Percentiles rank a stretch among this genome's conserved stretches.
Evolutionary conservation across 2,888 invertebrate species (phyloP).

Genomic region (Orchesellides sinensis): DNA sequence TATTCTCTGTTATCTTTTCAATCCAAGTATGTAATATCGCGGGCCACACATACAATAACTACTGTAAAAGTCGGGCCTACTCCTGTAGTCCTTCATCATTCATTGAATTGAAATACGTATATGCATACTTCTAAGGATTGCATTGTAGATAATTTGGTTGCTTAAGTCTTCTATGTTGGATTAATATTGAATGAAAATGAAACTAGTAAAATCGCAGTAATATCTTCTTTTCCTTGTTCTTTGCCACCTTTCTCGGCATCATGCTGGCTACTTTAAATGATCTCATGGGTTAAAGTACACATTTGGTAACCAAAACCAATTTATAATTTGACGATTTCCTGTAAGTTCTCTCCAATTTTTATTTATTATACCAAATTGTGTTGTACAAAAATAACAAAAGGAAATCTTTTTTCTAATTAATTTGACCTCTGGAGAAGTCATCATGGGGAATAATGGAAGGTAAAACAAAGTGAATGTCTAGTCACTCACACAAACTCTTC

Average conservation of each 20-base stretch:
- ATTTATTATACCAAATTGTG: slow-evolving; percentile 67
- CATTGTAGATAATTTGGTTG: slow-evolving; percentile 15
- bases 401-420: slow-evolving; percentile 75
- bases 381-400: slow-evolving; percentile 71
- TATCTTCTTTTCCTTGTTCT: slow-evolving; percentile 66
- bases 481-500: slow-evolving; percentile 73
- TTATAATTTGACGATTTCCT: slow-evolving; percentile 63
- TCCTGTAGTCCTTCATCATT: not conserved
- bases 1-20: slow-evolving; percentile 40
- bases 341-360: slow-evolving; percentile 69
- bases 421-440: slow-evolving; percentile 75
- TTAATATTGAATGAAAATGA: slow-evolving; percentile 21
- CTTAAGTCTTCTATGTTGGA: slow-evolving; percentile 39
- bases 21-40: not conserved
- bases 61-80: not conserved
- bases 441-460: slow-evolving; percentile 74
- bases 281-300: slow-evolving; percentile 63
- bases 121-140: not conserved
- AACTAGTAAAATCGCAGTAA: slow-evolving; percentile 55
- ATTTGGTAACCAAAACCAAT: slow-evolving; percentile 59
- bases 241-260: slow-evolving; percentile 66
- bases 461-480: slow-evolving; percentile 74
- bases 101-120: not conserved
- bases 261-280: slow-evolving; percentile 56
- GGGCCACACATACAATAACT: not conserved